phyloP scores from a whole-genome alignment of 2,888 invertebrate species.

The Antheraea yamamai region DNA sequence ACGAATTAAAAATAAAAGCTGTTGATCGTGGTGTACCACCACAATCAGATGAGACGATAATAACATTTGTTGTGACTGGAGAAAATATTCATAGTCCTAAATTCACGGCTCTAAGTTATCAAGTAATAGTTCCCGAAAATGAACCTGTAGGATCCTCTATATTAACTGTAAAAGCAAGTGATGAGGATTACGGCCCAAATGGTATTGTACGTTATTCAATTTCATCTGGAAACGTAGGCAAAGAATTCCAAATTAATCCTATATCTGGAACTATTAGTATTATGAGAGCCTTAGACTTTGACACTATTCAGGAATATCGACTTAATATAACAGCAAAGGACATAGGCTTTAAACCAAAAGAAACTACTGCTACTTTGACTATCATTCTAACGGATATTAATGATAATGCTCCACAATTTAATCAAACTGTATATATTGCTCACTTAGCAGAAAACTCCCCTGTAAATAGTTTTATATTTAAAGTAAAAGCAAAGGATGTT shows the following conservation, averaged over 20 bases:
- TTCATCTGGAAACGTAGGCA: slow-evolving; percentile 90
- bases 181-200: slow-evolving; percentile 93
- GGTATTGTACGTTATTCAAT: slow-evolving; percentile 93
- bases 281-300: slow-evolving; percentile 91
- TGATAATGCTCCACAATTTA: slow-evolving; percentile 95
- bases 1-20: slow-evolving; percentile 87
- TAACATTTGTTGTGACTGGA: slow-evolving; percentile 91
- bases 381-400: slow-evolving; percentile 95
- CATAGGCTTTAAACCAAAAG: slow-evolving; percentile 89
- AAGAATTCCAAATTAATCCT: slow-evolving; percentile 90
- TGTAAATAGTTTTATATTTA: slow-evolving; percentile 87
- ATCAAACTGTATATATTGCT: slow-evolving; percentile 88
- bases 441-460: slow-evolving; percentile 92
- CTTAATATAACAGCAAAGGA: slow-evolving; percentile 94
- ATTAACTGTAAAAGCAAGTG: slow-evolving; percentile 91
- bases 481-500: slow-evolving; percentile 89
- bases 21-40: slow-evolving; percentile 94
- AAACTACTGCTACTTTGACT: slow-evolving; percentile 90
- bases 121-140: slow-evolving; percentile 95
- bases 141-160: slow-evolving; percentile 93
- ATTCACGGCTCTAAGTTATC: slow-evolving; percentile 92
- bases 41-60: slow-evolving; percentile 87
- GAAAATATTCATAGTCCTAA: slow-evolving; percentile 91
- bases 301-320: slow-evolving; percentile 90
- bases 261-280: slow-evolving; percentile 91